Evolutionary conservation across 2,888 invertebrate genomes (phyloP).

Genomic region (Thalpophila matura): DNA sequence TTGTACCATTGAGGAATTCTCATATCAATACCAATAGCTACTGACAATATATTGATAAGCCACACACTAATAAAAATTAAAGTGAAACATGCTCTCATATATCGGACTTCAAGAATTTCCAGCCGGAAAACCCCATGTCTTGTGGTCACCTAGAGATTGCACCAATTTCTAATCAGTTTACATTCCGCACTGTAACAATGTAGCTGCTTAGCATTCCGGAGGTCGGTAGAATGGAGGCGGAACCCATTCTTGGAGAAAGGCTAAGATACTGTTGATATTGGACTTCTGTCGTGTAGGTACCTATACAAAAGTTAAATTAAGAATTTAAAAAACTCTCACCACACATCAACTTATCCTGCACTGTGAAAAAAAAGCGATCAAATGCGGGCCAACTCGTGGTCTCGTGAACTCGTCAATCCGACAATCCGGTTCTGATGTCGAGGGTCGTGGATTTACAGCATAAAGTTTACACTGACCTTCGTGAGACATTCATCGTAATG

Average conservation of each 20-base stretch:
- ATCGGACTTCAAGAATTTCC: constrained; percentile 37
- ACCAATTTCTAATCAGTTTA: constrained; percentile 57
- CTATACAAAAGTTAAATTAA: too few species aligned
- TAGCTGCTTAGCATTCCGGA: constrained; percentile 44
- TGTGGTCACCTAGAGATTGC: constrained; percentile 46
- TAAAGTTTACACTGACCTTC: too few species aligned
- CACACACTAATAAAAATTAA: constrained; percentile 32
- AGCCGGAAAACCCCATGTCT: constrained; percentile 44
- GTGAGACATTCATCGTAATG: too few species aligned
- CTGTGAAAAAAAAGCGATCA: too few species aligned
- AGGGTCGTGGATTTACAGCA: too few species aligned
- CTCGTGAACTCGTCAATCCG: too few species aligned
- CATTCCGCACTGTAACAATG: constrained; percentile 50
- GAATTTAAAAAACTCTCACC: too few species aligned
- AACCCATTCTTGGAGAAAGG: constrained; percentile 38
- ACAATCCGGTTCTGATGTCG: too few species aligned
- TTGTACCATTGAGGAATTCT: background rate
- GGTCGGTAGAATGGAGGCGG: constrained; percentile 28
- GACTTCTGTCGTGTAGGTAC: background rate
- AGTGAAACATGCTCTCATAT: constrained; percentile 4
- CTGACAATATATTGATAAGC: constrained; percentile 17
- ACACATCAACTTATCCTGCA: too few species aligned
- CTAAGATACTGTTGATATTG: constrained; percentile 24
- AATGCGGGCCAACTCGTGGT: too few species aligned
- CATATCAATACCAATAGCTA: background rate